Conservation (phyloP, 1,140 invertebrate genomes). For the Apis laboriosa region DNA sequence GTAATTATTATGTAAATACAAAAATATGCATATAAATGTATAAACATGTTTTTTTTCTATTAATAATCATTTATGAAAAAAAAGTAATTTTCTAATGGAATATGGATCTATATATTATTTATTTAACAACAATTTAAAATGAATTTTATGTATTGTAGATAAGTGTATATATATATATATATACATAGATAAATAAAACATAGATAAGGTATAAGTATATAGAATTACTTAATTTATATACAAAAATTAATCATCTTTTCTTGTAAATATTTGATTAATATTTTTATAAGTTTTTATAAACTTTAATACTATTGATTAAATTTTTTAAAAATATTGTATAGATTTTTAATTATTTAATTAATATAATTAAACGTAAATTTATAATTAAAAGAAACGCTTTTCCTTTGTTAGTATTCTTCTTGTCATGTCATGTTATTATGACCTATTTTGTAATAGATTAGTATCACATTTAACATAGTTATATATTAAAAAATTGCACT, state of each 20-base stretch:
- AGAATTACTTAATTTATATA: background rate
- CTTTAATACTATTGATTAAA: background rate
- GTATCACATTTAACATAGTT: background rate
- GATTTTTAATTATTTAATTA: background rate
- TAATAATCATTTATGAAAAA: background rate
- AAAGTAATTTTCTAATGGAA: constrained; percentile 57
- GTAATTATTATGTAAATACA: too few relatives aligned
- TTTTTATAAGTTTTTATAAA: background rate
- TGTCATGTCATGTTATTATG: background rate
- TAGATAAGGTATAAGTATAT: too few relatives aligned
- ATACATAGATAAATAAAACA: too few relatives aligned
- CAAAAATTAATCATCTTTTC: background rate
- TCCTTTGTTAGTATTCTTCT: background rate
- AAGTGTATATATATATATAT: too few relatives aligned
- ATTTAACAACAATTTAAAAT: constrained; percentile 33
- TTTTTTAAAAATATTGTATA: background rate
- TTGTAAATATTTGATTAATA: background rate
- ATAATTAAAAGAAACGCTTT: background rate
- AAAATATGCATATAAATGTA: too few relatives aligned
- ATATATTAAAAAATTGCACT: background rate
- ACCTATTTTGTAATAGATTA: constrained; percentile 2
- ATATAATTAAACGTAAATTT: background rate
- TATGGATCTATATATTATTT: constrained; percentile 11
- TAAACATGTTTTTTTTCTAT: background rate
- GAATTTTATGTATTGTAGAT: constrained; percentile 4